phyloP scores from a whole-genome alignment of 1,140 invertebrate genomes.

The Asbolus verrucosus region DNA sequence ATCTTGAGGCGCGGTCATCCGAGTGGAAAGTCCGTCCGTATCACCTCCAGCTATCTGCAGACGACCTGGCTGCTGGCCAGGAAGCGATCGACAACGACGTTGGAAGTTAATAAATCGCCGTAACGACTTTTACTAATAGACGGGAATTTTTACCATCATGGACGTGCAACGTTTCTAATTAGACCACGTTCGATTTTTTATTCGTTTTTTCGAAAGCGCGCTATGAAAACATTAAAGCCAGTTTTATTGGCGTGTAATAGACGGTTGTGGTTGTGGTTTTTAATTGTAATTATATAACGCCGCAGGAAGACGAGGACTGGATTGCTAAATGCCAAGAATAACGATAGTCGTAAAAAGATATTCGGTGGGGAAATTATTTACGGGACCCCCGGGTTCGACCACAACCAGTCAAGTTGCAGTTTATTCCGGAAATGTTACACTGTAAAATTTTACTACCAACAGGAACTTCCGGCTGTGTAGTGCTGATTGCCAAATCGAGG shows the following conservation, averaged over 20 bases:
- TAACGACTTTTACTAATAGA: conserved; percentile 5
- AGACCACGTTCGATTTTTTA: conserved; percentile 7
- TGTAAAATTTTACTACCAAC: conserved; percentile 3
- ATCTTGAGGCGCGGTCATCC: conserved; percentile 47
- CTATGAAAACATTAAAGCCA: conserved; percentile 10
- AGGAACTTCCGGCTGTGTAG: neutral
- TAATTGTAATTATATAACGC: conserved; percentile 18
- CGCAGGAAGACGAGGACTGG: conserved; percentile 3
- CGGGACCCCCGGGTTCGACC: conserved; percentile 17
- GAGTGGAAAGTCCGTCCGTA: conserved; percentile 48
- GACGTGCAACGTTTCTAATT: conserved; percentile 22
- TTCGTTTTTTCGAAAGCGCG: neutral
- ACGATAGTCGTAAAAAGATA: conserved; percentile 8
- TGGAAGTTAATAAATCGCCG: conserved; percentile 34
- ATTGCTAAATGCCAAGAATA: neutral
- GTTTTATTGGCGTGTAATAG: neutral
- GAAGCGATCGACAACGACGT: conserved; percentile 41
- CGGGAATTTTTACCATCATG: neutral
- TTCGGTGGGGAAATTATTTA: neutral
- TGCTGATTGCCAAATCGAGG: too few species aligned
- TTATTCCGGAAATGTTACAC: neutral
- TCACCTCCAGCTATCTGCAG: conserved; percentile 48
- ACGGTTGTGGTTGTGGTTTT: conserved; percentile 15
- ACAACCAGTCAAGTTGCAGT: neutral
- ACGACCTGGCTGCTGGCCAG: conserved; percentile 50